Evolutionary conservation across 2,113 vertebrate species (phyloP), one percentile per base, ranked within the genome.

Genomic region (Gobius niger): DNA sequence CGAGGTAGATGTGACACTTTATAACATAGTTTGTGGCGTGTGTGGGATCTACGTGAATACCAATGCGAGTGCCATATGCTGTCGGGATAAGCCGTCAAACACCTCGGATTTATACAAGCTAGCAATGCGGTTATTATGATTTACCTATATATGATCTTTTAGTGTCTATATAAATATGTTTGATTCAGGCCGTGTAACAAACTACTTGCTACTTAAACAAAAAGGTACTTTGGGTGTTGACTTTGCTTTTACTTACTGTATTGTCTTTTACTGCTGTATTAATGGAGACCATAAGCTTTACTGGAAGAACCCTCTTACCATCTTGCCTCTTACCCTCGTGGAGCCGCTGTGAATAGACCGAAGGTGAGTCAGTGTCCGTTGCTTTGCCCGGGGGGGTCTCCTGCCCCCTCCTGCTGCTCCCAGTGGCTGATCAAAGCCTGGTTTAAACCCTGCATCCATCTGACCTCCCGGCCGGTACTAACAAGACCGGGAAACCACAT

Each of bases 391-490:
- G 76, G 53, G 73, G 68, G 18, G 40, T 68, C 63, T 44, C 50
- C 42, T 19, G 68, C 73, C 82, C 80, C 73, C 24, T 40, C 69
- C 77, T 60, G 49, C 68, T 75, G 68, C 68, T 81, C 76, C 82
- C 53, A 51, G 1, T 72, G 76, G 42, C 65, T 82, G 82, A 89
- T 87, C 89, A 87, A 86, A 87, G 87, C 34, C 42, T 72, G 57
- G 57, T 53, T 14, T 71, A 59, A 50, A 52, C 61, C 19, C 49
- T 63, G 61, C 61, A 73, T 70, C 78, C 68, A 49, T 63, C 72
- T 71, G 70, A 79, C 80, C 62, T 71, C 63, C 53, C 34, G 6
- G 70, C 52, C 61, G 24, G 81, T 78, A 75, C 76, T 73, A 72
- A 73, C 75, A 52, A 75, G 65, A 40, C 73, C 59, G 65, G 81